These are phyloP conservation scores for Hydriomena furcata DNA, from an alignment of 2,888 invertebrate species.

Conservation along the genomic window DNA sequence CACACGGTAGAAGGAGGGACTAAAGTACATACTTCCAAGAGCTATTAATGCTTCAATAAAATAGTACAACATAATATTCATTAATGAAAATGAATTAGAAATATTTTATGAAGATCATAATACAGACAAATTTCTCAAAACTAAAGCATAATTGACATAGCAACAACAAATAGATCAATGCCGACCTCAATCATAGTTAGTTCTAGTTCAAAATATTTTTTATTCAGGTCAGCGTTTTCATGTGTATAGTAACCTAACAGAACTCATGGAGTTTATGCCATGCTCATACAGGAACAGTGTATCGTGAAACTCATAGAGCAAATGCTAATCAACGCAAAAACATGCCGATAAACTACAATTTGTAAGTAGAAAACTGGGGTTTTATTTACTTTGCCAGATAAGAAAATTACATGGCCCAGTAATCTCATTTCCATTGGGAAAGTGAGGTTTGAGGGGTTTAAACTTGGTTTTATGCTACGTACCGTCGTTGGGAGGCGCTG, in stretches of 20 bases:
- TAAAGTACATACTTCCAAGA: too few relatives aligned
- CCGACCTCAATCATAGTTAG: conserved; percentile 6
- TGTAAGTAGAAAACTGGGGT: conserved; percentile 33
- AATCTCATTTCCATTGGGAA: conserved; percentile 36
- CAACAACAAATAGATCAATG: background rate
- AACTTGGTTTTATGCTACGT: conserved; percentile 45
- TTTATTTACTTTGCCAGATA: conserved; percentile 67
- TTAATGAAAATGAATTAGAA: too few relatives aligned
- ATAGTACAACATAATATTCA: too few relatives aligned
- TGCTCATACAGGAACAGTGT: background rate
- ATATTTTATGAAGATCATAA: too few relatives aligned
- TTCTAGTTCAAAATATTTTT: background rate
- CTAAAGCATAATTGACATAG: background rate
- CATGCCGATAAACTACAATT: conserved; percentile 30
- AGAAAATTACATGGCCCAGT: conserved; percentile 57
- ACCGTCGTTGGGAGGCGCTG: conserved; percentile 81
- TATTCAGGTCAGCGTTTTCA: conserved; percentile 9
- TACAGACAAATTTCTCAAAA: too few relatives aligned
- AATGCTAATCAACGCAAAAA: conserved; percentile 30
- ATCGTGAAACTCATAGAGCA: conserved; percentile 12
- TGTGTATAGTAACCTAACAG: background rate
- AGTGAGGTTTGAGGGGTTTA: conserved; percentile 30
- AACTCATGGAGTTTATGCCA: background rate
- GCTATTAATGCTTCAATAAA: too few relatives aligned
- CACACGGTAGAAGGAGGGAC: too few relatives aligned